Evolutionary conservation across 2,797 vertebrate species (phyloP).

Genomic region (Sitta carolinensis): DNA sequence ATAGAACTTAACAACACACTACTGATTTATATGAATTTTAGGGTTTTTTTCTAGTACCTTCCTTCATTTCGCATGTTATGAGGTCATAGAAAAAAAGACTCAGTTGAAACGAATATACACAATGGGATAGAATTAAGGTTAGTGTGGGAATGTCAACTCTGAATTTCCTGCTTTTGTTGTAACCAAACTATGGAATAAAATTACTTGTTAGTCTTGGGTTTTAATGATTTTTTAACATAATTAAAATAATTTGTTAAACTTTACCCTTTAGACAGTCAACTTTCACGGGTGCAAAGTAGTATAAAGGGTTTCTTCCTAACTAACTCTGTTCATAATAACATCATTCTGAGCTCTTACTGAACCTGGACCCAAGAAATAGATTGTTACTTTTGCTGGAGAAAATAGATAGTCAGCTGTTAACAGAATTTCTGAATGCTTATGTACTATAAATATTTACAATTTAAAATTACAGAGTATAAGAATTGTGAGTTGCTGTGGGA

Average conservation of each 20-base stretch:
- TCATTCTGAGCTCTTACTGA: background rate
- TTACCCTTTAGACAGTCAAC: background rate
- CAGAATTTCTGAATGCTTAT: background rate
- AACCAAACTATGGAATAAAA: conserved; percentile 11
- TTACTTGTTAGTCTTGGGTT: background rate
- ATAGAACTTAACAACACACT: background rate
- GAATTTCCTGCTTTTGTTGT: conserved; percentile 39
- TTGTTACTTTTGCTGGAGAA: background rate
- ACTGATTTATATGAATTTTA: background rate
- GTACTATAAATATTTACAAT: background rate
- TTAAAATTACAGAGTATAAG: background rate
- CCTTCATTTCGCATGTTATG: conserved; percentile 36
- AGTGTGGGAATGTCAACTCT: conserved; percentile 11
- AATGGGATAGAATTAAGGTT: conserved; percentile 1
- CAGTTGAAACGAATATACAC: conserved; percentile 41
- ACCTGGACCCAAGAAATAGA: background rate
- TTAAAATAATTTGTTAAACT: conserved; percentile 22
- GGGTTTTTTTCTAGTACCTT: conserved; percentile 28
- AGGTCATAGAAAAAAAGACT: conserved; percentile 27
- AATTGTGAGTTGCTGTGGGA: background rate
- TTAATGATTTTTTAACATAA: background rate
- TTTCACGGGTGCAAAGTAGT: background rate
- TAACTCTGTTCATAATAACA: background rate
- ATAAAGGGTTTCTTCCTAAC: background rate
- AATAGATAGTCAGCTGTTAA: background rate